phyloP scores from a whole-genome alignment of 1,140 invertebrate species.

The Lepidurus apus region DNA sequence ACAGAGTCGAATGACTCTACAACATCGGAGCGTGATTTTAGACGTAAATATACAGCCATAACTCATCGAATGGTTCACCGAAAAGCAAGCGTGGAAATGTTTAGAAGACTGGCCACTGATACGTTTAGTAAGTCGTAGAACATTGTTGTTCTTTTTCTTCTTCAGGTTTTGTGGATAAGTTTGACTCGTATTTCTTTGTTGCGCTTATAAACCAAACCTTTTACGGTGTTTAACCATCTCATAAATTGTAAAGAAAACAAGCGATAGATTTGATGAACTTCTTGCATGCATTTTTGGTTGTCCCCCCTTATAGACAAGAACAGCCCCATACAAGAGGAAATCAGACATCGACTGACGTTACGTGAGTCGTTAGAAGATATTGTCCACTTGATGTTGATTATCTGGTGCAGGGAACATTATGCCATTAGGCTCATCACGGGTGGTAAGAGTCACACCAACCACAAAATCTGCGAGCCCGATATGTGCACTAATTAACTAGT shows the following conservation, averaged over 20 bases:
- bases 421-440: constrained; percentile 31
- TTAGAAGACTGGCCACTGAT: constrained; percentile 72
- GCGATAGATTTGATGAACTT: neutral
- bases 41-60: constrained; percentile 74
- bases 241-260: neutral
- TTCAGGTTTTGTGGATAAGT: neutral
- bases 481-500: no score
- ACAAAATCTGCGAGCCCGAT: neutral
- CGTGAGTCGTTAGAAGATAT: constrained; percentile 57
- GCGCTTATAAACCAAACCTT: neutral
- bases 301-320: constrained; percentile 16
- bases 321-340: constrained; percentile 24
- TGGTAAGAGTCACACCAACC: constrained; percentile 6
- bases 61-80: constrained; percentile 84
- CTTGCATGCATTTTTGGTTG: constrained; percentile 18
- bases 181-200: neutral
- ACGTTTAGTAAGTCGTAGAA: constrained; percentile 65
- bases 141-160: neutral
- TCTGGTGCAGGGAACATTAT: constrained; percentile 65
- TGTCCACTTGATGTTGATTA: constrained; percentile 68
- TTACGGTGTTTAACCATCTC: neutral
- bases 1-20: constrained; percentile 49
- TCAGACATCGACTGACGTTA: constrained; percentile 19
- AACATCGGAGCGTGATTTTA: constrained; percentile 77
- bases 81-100: constrained; percentile 86